phyloP scores from a whole-genome alignment of 2,888 invertebrate genomes.

The Smittia aterrima region DNA sequence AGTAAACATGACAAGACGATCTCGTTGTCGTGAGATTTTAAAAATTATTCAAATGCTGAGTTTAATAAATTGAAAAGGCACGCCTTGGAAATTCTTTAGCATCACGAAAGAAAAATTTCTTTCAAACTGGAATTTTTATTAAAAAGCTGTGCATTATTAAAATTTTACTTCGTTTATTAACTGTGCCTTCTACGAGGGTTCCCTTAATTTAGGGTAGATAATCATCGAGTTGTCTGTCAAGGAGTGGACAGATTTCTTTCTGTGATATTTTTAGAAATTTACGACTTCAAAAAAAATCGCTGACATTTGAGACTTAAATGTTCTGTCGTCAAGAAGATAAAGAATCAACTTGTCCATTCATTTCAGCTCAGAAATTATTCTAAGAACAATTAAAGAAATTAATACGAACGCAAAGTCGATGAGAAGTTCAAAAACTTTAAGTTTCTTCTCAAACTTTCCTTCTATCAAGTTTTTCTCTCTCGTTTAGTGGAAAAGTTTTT shows the following conservation, averaged over 20 bases:
- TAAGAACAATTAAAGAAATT: no score
- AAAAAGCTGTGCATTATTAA: conserved; percentile 28
- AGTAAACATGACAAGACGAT: neutral
- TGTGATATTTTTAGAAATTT: no score
- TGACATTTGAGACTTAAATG: no score
- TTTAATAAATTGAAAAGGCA: neutral
- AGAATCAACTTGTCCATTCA: no score
- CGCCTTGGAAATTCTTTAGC: neutral
- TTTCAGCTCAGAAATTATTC: neutral
- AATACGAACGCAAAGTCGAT: neutral
- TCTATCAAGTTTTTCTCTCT: neutral
- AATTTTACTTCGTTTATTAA: conserved; percentile 4
- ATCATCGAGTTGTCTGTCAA: no score
- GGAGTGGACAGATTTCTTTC: no score
- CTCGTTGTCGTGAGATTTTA: no score
- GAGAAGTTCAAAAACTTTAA: neutral
- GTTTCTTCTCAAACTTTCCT: neutral
- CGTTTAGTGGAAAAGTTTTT: neutral
- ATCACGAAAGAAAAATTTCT: neutral
- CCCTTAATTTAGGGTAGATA: no score
- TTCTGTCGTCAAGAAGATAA: no score
- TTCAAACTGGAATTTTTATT: conserved; percentile 21
- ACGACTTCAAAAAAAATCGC: no score
- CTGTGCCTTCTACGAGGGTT: no score
- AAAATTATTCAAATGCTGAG: neutral